phyloP scores from a whole-genome alignment of 2,888 invertebrate species.

The Cetonia aurata region DNA sequence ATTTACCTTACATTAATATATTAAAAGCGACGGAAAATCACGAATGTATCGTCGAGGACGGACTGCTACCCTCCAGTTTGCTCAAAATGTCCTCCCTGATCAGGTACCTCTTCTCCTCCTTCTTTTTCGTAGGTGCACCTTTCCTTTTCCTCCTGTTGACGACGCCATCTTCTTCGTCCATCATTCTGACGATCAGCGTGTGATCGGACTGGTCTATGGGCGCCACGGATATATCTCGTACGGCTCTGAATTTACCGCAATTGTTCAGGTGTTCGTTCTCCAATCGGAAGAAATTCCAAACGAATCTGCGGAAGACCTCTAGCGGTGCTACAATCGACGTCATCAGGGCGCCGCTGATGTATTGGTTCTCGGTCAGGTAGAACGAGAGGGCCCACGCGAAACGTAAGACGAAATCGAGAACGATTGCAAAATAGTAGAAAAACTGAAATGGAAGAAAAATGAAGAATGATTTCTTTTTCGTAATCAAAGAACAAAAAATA shows the following conservation, averaged over 20 bases:
- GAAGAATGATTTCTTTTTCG: slow-evolving; percentile 2
- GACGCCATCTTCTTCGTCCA: slow-evolving; percentile 81
- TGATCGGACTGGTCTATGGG: slow-evolving; percentile 83
- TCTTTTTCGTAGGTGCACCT: slow-evolving; percentile 53
- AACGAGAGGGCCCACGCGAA: slow-evolving; percentile 84
- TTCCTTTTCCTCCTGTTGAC: slow-evolving; percentile 67
- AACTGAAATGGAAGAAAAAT: slow-evolving; percentile 65
- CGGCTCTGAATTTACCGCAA: slow-evolving; percentile 90
- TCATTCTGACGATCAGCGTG: slow-evolving; percentile 77
- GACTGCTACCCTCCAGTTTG: slow-evolving; percentile 56
- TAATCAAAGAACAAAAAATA: too few relatives aligned
- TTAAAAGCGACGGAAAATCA: slow-evolving; percentile 8
- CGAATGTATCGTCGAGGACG: slow-evolving; percentile 54
- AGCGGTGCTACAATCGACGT: slow-evolving; percentile 75
- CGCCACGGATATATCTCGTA: slow-evolving; percentile 85
- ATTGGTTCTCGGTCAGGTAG: slow-evolving; percentile 75
- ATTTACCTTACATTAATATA: neutral
- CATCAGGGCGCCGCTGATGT: slow-evolving; percentile 76
- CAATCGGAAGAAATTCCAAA: slow-evolving; percentile 91
- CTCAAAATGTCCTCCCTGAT: slow-evolving; percentile 64
- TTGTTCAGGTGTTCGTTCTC: slow-evolving; percentile 93
- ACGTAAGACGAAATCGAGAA: slow-evolving; percentile 83
- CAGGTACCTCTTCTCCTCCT: slow-evolving; percentile 67
- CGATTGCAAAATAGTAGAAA: slow-evolving; percentile 87
- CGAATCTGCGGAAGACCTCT: slow-evolving; percentile 79